Evolutionary conservation across 2,888 invertebrate genomes (phyloP).

Genomic region (Heliconius hortense): DNA sequence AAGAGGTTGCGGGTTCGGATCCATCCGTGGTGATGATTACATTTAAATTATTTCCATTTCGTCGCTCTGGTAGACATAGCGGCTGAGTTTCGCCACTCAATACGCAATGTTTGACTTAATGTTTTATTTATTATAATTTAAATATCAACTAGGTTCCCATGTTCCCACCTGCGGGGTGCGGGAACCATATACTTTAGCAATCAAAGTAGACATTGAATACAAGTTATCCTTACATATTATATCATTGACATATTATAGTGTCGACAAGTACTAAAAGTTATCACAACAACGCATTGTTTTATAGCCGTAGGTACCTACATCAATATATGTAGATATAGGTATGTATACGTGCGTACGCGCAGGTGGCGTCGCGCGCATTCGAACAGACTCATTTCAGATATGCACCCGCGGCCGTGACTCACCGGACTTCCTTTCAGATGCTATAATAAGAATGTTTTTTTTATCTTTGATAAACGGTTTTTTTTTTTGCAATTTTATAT

Average conservation of each 20-base stretch:
- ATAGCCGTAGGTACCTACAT: slow-evolving; percentile 1
- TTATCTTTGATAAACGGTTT: slow-evolving; percentile 5
- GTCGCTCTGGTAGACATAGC: too few species aligned
- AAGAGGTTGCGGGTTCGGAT: too few species aligned
- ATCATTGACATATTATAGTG: not conserved
- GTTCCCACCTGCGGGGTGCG: too few species aligned
- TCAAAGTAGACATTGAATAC: not conserved
- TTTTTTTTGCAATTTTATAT: slow-evolving; percentile 1
- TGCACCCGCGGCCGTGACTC: slow-evolving; percentile 34
- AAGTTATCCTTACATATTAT: not conserved
- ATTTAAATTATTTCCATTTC: too few species aligned
- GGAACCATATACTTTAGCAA: not conserved
- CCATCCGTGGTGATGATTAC: too few species aligned
- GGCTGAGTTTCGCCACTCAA: too few species aligned
- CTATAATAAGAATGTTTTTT: slow-evolving; percentile 22
- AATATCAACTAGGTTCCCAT: too few species aligned
- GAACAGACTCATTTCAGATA: slow-evolving; percentile 31
- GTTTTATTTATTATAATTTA: too few species aligned
- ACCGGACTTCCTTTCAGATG: slow-evolving; percentile 35
- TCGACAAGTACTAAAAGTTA: not conserved
- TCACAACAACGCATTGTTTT: not conserved
- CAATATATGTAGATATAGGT: not conserved
- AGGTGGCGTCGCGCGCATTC: slow-evolving; percentile 28
- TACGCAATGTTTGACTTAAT: too few species aligned
- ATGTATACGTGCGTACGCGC: slow-evolving; percentile 18